Evolutionary conservation across 2,888 invertebrate genomes (phyloP), one percentile per base, ranked within the genome.

Genomic region (Chesias legatella): DNA sequence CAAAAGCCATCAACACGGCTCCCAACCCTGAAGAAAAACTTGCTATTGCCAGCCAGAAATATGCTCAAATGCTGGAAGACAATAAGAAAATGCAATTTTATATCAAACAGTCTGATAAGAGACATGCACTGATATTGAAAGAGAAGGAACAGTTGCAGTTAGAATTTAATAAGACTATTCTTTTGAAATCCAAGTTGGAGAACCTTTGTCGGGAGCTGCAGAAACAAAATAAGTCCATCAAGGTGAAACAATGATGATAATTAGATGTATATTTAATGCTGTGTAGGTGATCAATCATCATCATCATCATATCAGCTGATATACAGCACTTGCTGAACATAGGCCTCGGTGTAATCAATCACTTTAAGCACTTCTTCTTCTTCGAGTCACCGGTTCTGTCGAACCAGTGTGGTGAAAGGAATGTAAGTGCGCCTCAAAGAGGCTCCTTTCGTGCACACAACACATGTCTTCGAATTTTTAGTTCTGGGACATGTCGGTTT

Each of bases 141-240:
- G 96, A 97, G 63, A 95, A 94, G 59, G 96, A 97, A 54, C 93
- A 94, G 56, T 73, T 95, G 30, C 94, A 95, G 66, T 89, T 92
- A 33, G 97, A 98, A 63, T 92, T 94, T 49, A 95, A 94, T 55
- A 96, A 95, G 79, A 92, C 93, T 32, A 90, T 96, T 34, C 90
- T 96, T 30, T 92, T 95, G 30, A 93, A 95, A 52, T 93, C 94
- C 13, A 93, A 95, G 66, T 81, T 98, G 55, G 98, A 98, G 74
- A 94, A 93, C 68, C 89, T 98, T 3, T 98, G 98, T 69, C 86
- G 98, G 6, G 98, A 98, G 73, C 90, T 98, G 28, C 98, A 98
- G 79, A 94, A 94, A 68, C 94, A 97, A 61, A 97, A 98, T 71
- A 97, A 97, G 74, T 91, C 94, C 33, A 94, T 98, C 9, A 96